Percentiles rank a stretch among this genome's conserved stretches.
Conservation (phyloP, 37 sponge, comb jelly and placozoan genomes). For the Dysidea cf. avara region DNA sequence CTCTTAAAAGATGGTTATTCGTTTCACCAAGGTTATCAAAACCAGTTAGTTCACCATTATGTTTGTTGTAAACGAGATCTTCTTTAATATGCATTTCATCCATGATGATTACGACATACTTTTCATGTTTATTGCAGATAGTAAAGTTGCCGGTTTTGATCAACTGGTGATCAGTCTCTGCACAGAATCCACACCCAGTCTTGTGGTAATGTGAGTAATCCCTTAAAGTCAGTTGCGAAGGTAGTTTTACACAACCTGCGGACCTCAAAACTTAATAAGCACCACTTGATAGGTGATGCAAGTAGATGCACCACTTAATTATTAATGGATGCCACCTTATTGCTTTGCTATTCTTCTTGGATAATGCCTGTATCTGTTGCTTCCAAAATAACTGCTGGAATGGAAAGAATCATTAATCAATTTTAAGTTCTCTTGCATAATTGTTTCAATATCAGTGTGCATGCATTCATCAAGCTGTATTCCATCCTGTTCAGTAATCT, state of each 20-base stretch:
- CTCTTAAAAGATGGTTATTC: no score
- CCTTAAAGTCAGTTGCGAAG: slow-evolving; percentile 30
- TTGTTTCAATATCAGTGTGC: not conserved
- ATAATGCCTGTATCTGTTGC: slow-evolving; percentile 26
- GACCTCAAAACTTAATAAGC: slow-evolving; percentile 28
- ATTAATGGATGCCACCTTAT: slow-evolving; percentile 48
- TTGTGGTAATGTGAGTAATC: slow-evolving; percentile 44
- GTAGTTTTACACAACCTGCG: no score
- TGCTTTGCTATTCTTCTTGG: not conserved
- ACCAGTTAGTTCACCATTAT: slow-evolving; percentile 20
- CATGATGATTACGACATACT: slow-evolving; percentile 31
- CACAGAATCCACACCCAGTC: slow-evolving; percentile 29
- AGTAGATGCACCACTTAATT: slow-evolving; percentile 41
- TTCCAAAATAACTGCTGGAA: slow-evolving; percentile 44
- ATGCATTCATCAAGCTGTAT: not conserved
- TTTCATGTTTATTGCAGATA: slow-evolving; percentile 25
- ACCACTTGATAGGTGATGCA: slow-evolving; percentile 30
- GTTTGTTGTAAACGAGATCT: slow-evolving; percentile 54
- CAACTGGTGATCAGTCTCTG: slow-evolving; percentile 30
- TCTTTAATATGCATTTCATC: slow-evolving; percentile 59
- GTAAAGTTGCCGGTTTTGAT: slow-evolving; percentile 20
- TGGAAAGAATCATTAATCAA: not conserved
- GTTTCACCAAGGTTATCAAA: no score
- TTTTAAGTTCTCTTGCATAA: slow-evolving; percentile 1
- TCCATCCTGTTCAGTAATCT: not conserved